Evolutionary conservation across 2,888 invertebrate species (phyloP), one percentile per base, ranked within the genome.

Genomic region (Salticus scenicus): DNA sequence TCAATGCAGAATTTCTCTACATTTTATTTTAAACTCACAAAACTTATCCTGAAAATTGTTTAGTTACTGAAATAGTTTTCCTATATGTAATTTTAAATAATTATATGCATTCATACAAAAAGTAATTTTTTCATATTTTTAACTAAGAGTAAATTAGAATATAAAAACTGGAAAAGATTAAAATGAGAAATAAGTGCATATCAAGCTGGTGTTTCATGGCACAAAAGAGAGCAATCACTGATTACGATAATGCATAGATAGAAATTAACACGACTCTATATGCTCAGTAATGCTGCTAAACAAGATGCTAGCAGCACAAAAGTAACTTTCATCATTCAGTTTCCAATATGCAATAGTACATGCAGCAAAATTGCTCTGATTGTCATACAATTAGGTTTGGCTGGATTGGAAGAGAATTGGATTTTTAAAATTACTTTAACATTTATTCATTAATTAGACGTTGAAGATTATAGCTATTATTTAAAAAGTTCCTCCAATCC

Each of bases 361-460:
- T 83, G 88, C 89, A 88, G 88, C 87, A 88, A 85, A 87, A 84
- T 85, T 87, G 83, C 85, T 83, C 77, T 87, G 74, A 82, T 78
- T 73, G 66, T 33, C 72, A 37, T n/a, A 70, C 27, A 72, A 66
- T 80, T 27, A 74, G 74, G 37, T 64, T 31, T 77, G 84, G 78
- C 42, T 67, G 77, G 73, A 63, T 42, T 73, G 78, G 84, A 84
- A 27, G 5, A 70, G 17, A 63, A 63, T 14, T 10, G 10, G 10
- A 5, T 31, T 66, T 66, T 17, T 17, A 7, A 27, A 63, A 24
- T 20, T 12, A 63, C 20, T 17, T 66, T 30, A 31, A 71, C 20
- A 41, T n/a, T n/a, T 1, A 66, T 63, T 37, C 30, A 28, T 51
- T 17, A 51, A 12, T 24, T 57, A 57, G 20, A 57, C 24, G 24